phyloP scores from a whole-genome alignment of 1,140 invertebrate species.

The Aphelenchoides avenae region DNA sequence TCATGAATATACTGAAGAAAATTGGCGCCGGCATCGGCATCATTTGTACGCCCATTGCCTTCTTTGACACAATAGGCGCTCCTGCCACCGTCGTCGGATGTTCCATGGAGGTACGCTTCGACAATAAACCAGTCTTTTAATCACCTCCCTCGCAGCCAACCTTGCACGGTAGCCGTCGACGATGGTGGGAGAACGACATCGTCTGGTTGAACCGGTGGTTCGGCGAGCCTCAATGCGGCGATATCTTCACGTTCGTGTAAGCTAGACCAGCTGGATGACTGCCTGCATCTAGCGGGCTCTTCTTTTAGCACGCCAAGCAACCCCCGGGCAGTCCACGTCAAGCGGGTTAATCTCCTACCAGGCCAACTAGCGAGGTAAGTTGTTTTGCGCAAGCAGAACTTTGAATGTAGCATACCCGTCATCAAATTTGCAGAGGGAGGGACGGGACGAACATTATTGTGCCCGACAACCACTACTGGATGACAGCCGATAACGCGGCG shows the following conservation, averaged over 20 bases:
- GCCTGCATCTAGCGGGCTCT: neutral
- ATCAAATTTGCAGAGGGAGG: too few relatives aligned
- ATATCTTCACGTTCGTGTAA: slow-evolving; percentile 31
- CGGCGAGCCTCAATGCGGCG: slow-evolving; percentile 12
- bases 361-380: too few relatives aligned
- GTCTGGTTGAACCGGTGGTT: slow-evolving; percentile 20
- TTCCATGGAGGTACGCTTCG: slow-evolving; percentile 33
- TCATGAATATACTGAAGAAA: neutral
- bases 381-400: too few relatives aligned
- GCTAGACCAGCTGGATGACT: too few relatives aligned
- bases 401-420: too few relatives aligned
- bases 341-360: slow-evolving; percentile 5
- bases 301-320: slow-evolving; percentile 27
- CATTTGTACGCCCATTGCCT: slow-evolving; percentile 30
- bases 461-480: slow-evolving; percentile 27
- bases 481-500: slow-evolving; percentile 30
- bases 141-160: slow-evolving; percentile 23
- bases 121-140: neutral
- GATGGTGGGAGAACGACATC: slow-evolving; percentile 28
- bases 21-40: slow-evolving; percentile 9
- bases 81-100: slow-evolving; percentile 18
- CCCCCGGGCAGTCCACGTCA: slow-evolving; percentile 24
- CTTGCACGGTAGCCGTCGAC: slow-evolving; percentile 15
- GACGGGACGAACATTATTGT: neutral
- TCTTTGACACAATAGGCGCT: slow-evolving; percentile 30